Conservation (phyloP, 37 sponge, comb jelly and placozoan species). For the Hexactinellida sp. region DNA sequence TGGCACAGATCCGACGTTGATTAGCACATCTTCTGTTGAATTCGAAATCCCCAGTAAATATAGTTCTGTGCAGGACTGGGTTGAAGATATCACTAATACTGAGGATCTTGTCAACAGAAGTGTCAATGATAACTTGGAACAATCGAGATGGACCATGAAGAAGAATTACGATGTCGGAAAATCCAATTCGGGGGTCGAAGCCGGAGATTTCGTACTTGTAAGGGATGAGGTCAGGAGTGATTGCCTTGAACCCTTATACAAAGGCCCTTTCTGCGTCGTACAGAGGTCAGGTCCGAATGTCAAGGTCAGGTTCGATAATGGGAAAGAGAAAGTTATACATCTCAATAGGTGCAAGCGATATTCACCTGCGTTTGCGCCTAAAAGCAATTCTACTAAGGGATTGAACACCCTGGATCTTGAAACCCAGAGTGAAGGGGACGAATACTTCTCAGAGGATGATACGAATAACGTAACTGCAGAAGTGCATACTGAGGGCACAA, state of each 20-base stretch:
- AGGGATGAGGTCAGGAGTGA: conserved; percentile 3
- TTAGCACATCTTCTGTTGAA: background rate
- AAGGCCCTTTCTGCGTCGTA: background rate
- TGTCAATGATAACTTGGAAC: background rate
- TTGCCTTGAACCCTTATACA: background rate
- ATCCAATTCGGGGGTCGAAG: background rate
- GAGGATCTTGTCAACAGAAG: background rate
- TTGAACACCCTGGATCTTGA: background rate
- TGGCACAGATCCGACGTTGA: background rate
- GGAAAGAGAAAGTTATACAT: background rate
- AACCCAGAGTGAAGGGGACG: background rate
- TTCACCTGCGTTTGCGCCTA: background rate
- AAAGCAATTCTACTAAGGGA: background rate
- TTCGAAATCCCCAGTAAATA: background rate
- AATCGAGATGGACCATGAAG: background rate
- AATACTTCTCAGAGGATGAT: background rate
- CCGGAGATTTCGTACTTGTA: background rate
- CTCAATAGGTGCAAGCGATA: background rate
- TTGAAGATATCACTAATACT: background rate
- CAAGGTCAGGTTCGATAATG: no score
- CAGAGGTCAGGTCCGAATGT: background rate
- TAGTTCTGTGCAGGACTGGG: background rate
- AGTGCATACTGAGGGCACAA: background rate
- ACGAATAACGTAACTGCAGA: background rate
- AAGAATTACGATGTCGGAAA: background rate